Percentiles rank a stretch among this genome's conserved stretches.
phyloP scores from a whole-genome alignment of 1,140 invertebrate species.

The Halyomorpha halys region DNA sequence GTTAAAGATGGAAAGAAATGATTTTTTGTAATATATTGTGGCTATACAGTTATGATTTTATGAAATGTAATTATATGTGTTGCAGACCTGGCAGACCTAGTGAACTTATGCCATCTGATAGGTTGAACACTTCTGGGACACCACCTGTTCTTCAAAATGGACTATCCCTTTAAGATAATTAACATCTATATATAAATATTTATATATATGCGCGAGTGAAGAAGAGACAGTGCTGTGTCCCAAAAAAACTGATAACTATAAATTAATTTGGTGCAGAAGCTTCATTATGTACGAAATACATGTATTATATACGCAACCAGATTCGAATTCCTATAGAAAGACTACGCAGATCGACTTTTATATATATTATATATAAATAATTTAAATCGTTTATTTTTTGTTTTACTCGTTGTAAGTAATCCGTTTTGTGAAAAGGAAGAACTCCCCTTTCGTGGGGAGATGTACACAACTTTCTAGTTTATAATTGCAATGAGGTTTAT shows the following conservation, averaged over 20 bases:
- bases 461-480: too few species aligned
- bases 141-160: constrained; percentile 1
- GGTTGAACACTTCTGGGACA: background rate
- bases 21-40: too few species aligned
- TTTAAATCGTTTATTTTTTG: constrained; percentile 19
- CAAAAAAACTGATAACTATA: background rate
- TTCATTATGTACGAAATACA: background rate
- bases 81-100: too few species aligned
- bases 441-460: too few species aligned
- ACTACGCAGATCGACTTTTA: constrained; percentile 6
- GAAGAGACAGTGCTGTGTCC: background rate
- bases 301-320: background rate
- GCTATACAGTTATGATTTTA: too few species aligned
- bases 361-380: constrained; percentile 18
- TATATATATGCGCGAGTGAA: background rate
- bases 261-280: constrained; percentile 5
- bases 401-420: constrained; percentile 14
- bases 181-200: constrained; percentile 1
- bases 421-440: too few species aligned
- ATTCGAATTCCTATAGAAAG: constrained; percentile 2
- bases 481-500: too few species aligned
- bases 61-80: too few species aligned
- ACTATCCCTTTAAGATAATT: constrained; percentile 1
- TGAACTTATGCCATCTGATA: background rate
- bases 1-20: too few species aligned